Evolutionary conservation across 1,140 invertebrate species (phyloP), one percentile per base, ranked within the genome.

Genomic region (Philotrypesis tridentata): DNA sequence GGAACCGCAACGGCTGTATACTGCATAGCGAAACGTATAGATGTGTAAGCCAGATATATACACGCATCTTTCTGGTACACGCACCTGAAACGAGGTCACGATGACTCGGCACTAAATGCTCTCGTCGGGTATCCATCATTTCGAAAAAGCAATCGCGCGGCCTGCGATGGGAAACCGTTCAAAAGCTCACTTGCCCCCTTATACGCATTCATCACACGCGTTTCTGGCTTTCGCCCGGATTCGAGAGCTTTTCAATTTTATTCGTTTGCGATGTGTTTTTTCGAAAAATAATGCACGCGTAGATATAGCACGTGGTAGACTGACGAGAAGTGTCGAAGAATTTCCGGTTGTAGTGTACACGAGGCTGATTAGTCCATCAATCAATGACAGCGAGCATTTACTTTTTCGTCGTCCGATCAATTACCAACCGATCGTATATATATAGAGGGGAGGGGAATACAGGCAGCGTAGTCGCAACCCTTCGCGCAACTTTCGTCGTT

Each of bases 281-380:
- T 55, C 40, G n/a, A n/a, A n/a, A 43, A 43, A 5, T 37, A 9
- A 37, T 37, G 9, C 33, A 37, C 33, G 9, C 33, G 33, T 37
- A 37, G 3, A 37, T 37, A 37, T 37, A 37, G n/a, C n/a, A n/a
- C n/a, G n/a, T n/a, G n/a, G n/a, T n/a, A n/a, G n/a, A n/a, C n/a
- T 43, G 70, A 23, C 25, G n/a, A 6, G 17, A 55, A 55, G 48
- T n/a, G 48, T 55, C 48, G 48, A 27, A 67, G 23, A 67, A 23
- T 55, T 14, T 21, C 11, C 14, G 12, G n/a, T 37, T 37, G 48
- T 6, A n/a, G 4, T 21, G 48, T n/a, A n/a, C 48, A n/a, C 83
- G 81, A 84, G 84, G 77, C 84, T 89, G 86, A 90, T 89, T 88
- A 87, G 85, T 87, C 87, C 88, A 90, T 90, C 89, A 86, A 90